Conservation (phyloP, 2,888 invertebrate genomes). For the Eurois occulta region DNA sequence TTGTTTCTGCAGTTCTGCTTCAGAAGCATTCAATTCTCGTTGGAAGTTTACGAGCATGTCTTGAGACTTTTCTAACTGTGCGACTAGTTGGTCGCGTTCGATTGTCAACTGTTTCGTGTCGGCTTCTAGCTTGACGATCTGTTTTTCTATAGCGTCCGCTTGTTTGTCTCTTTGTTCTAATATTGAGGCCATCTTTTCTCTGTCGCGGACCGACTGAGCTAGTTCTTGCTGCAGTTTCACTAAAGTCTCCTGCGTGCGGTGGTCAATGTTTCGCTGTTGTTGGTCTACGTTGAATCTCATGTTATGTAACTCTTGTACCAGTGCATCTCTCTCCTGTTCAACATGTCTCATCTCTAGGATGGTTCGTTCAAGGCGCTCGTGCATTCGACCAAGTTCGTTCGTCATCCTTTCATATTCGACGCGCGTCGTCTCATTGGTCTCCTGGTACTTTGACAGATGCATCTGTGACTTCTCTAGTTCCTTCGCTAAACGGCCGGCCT, state of each 20-base stretch:
- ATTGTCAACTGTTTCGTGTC: slow-evolving; percentile 96
- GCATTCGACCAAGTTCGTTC: slow-evolving; percentile 94
- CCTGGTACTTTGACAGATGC: slow-evolving; percentile 95
- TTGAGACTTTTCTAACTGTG: slow-evolving; percentile 97
- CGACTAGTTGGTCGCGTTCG: slow-evolving; percentile 96
- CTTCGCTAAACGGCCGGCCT: slow-evolving; percentile 95
- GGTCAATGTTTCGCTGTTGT: slow-evolving; percentile 92
- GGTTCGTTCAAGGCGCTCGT: slow-evolving; percentile 94
- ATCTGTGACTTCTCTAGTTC: slow-evolving; percentile 96
- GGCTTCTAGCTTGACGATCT: slow-evolving; percentile 95
- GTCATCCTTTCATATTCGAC: slow-evolving; percentile 96
- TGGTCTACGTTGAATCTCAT: slow-evolving; percentile 92
- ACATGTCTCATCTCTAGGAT: slow-evolving; percentile 92
- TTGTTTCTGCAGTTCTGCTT: slow-evolving; percentile 95
- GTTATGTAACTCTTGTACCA: slow-evolving; percentile 93
- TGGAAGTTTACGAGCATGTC: slow-evolving; percentile 98
- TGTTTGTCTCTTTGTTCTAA: slow-evolving; percentile 95
- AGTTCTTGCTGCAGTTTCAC: slow-evolving; percentile 94
- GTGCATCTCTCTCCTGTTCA: slow-evolving; percentile 93
- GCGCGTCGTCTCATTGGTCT: slow-evolving; percentile 95
- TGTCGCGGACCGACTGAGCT: slow-evolving; percentile 92
- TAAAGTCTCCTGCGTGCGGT: slow-evolving; percentile 93
- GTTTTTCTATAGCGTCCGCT: slow-evolving; percentile 95
- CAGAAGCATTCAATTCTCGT: slow-evolving; percentile 95
- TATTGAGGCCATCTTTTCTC: slow-evolving; percentile 94